Percentiles rank a stretch among this genome's conserved stretches.
These are phyloP conservation scores for Oxyscelio sp. DNA, from an alignment of 2,888 invertebrate genomes.

Conservation along the genomic window DNA sequence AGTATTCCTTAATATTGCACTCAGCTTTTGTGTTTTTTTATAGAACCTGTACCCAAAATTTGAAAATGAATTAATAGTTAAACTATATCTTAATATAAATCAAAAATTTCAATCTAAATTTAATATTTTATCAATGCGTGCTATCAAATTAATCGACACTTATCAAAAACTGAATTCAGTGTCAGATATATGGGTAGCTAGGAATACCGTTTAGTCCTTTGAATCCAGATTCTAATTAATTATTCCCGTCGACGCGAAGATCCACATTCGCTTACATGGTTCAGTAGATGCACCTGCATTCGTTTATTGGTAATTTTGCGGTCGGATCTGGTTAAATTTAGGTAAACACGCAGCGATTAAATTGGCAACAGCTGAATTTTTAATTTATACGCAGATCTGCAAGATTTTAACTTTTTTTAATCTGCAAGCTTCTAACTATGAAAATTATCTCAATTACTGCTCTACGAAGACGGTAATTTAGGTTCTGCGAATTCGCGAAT, in stretches of 20 bases:
- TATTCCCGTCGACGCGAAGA: neutral
- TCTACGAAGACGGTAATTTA: neutral
- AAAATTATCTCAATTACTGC: neutral
- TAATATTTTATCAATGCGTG: too few species aligned
- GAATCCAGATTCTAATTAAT: neutral
- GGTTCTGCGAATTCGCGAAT: neutral
- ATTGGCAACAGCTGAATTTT: neutral
- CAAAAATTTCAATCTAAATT: too few species aligned
- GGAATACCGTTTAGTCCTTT: neutral
- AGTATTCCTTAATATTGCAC: too few species aligned
- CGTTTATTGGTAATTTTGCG: neutral
- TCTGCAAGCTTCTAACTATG: neutral
- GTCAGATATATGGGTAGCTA: too few species aligned
- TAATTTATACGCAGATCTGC: neutral
- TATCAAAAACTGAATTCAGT: too few species aligned
- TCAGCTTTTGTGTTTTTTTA: too few species aligned
- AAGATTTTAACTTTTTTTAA: too few species aligned
- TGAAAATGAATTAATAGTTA: too few species aligned
- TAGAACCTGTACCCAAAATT: too few species aligned
- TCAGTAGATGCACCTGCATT: slow-evolving; percentile 4
- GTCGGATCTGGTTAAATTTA: slow-evolving; percentile 5
- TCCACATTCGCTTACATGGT: neutral
- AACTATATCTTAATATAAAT: too few species aligned
- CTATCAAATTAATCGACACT: too few species aligned
- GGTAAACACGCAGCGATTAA: neutral